phyloP scores from a whole-genome alignment of 2,113 vertebrate genomes.

The Triplophysa dalaica region DNA sequence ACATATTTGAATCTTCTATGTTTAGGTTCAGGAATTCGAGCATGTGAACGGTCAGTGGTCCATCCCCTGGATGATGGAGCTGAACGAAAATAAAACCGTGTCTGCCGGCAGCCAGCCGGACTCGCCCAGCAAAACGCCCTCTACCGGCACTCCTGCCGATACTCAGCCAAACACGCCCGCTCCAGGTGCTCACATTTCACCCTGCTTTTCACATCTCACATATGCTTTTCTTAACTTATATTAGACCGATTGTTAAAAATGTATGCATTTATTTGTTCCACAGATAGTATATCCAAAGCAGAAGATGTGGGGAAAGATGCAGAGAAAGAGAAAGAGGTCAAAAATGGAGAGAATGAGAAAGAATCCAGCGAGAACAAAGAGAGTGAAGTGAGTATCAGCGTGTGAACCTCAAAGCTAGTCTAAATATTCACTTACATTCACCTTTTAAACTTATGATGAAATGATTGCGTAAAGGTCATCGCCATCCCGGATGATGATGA shows the following conservation, averaged over 20 bases:
- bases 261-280: neutral
- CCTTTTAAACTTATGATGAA: neutral
- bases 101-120: slow-evolving; percentile 70
- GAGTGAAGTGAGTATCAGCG: slow-evolving; percentile 62
- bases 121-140: slow-evolving; percentile 74
- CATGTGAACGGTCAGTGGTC: slow-evolving; percentile 97
- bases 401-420: neutral
- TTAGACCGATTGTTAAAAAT: neutral
- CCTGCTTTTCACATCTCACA: neutral
- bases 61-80: slow-evolving; percentile 95
- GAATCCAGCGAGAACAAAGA: slow-evolving; percentile 57
- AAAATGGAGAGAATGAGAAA: slow-evolving; percentile 69
- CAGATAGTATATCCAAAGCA: slow-evolving; percentile 66
- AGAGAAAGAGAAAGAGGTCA: slow-evolving; percentile 68
- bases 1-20: neutral
- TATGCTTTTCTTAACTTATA: neutral
- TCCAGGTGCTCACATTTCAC: slow-evolving; percentile 66
- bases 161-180: slow-evolving; percentile 94
- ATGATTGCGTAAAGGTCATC: slow-evolving; percentile 65
- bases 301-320: slow-evolving; percentile 66
- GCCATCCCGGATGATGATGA: slow-evolving; percentile 74
- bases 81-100: slow-evolving; percentile 90
- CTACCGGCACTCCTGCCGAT: slow-evolving; percentile 91
- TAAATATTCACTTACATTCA: neutral
- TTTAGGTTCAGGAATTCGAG: slow-evolving; percentile 95